phyloP scores from a whole-genome alignment of 2,888 invertebrate genomes.

The Smittia aterrima region DNA sequence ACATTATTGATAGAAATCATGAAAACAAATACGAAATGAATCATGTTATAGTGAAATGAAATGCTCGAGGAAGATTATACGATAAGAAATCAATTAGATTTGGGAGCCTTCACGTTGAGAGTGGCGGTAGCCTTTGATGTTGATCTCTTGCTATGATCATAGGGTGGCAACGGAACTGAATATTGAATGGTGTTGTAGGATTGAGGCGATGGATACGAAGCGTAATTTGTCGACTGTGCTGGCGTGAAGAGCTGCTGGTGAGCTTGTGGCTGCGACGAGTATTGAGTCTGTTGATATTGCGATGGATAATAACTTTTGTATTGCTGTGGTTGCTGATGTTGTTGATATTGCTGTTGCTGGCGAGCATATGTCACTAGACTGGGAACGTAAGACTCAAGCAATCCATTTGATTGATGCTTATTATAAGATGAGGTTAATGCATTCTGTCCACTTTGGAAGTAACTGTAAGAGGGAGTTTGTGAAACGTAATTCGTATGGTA shows the following conservation, averaged over 20 bases:
- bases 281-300: slow-evolving; percentile 42
- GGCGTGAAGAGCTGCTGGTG: slow-evolving; percentile 45
- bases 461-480: slow-evolving; percentile 28
- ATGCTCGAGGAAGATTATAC: background rate
- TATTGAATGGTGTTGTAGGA: slow-evolving; percentile 48
- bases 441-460: slow-evolving; percentile 1
- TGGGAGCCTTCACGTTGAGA: slow-evolving; percentile 11
- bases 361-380: slow-evolving; percentile 54
- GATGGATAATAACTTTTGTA: slow-evolving; percentile 43
- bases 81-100: slow-evolving; percentile 4
- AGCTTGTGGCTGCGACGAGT: slow-evolving; percentile 42
- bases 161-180: slow-evolving; percentile 44
- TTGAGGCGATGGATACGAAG: slow-evolving; percentile 47
- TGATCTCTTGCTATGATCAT: slow-evolving; percentile 39
- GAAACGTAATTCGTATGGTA: slow-evolving; percentile 11
- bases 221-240: slow-evolving; percentile 46
- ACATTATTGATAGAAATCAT: background rate
- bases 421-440: slow-evolving; percentile 44
- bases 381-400: slow-evolving; percentile 62
- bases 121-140: slow-evolving; percentile 30
- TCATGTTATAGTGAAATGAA: too few relatives aligned
- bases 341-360: slow-evolving; percentile 42
- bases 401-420: slow-evolving; percentile 54
- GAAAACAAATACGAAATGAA: background rate
- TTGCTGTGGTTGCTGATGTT: slow-evolving; percentile 46